Evolutionary conservation across 2,888 invertebrate genomes (phyloP).

Genomic region (Dione juno): DNA sequence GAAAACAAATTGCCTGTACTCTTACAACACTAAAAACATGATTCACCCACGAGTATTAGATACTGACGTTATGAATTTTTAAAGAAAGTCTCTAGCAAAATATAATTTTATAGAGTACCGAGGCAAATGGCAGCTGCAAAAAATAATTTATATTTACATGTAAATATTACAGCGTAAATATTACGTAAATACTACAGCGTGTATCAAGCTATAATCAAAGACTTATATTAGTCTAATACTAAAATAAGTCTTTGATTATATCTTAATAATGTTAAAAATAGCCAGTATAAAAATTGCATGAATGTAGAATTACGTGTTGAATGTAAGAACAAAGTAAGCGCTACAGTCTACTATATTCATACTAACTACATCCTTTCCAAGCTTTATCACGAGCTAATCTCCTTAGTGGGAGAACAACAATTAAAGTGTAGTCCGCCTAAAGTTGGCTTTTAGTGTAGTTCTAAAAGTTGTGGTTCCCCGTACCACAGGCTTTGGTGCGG

Average conservation of each 20-base stretch:
- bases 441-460: constrained; percentile 53
- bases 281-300: neutral
- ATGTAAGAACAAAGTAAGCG: neutral
- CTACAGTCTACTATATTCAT: constrained; percentile 1
- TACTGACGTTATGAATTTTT: constrained; percentile 44
- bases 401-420: constrained; percentile 53
- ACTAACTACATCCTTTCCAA: constrained; percentile 27
- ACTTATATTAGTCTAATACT: constrained; percentile 19
- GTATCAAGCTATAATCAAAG: no score
- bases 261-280: constrained; percentile 12
- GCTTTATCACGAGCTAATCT: constrained; percentile 44
- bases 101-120: constrained; percentile 41
- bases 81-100: constrained; percentile 39
- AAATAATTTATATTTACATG: constrained; percentile 37
- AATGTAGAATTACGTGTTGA: neutral
- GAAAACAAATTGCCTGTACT: constrained; percentile 73
- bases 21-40: constrained; percentile 51
- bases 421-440: constrained; percentile 59
- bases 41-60: constrained; percentile 48
- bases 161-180: no score
- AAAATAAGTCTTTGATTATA: constrained; percentile 26
- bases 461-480: constrained; percentile 61
- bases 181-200: no score
- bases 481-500: constrained; percentile 56
- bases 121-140: constrained; percentile 35